Evolutionary conservation across 2,888 invertebrate species (phyloP), one percentile per base, ranked within the genome.

Genomic region (Drosophila tripunctata): DNA sequence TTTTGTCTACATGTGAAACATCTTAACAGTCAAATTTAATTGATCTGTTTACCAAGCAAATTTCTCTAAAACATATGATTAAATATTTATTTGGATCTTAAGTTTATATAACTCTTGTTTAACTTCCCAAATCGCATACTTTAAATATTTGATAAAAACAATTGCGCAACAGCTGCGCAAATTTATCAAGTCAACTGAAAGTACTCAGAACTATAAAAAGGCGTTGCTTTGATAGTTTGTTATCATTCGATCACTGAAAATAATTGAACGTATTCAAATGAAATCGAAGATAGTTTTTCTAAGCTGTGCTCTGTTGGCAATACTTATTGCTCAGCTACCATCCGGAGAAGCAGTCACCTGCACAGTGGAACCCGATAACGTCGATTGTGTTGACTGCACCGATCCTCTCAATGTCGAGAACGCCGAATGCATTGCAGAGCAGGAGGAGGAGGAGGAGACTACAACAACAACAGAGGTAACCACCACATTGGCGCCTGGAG

Each of bases 101-200:
- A 21, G 40, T 30, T 3, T 15, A 41, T 14, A 60, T 0, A n/a
- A 6, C 4, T 30, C 40, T 41, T 45, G 33, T 52, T 67, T 36
- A 8, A 1, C 6, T 54, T 48, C 10, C 14, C 12, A 30, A 27
- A 4, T 44, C 4, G 19, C 2, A 31, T 30, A 5, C 12, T 22
- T 8, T n/a, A 4, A 44, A 43, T 48, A 48, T 44, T 54, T 52
- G 35, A 4, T 8, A 40, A 21, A 14, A 12, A 52, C n/a, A n/a
- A 27, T 47, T 36, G 3, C 31, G 4, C 36, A 31, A 44, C 65
- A 69, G 57, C 57, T 69, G 68, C 1, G 21, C 2, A 69, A 52
- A 57, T 19, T 24, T 30, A 1, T 15, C 21, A 41, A 47, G 21
- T 36, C 27, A 22, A 0, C 1, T 0, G 1, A 19, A 14, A 24